A percentile compares a stretch with the other conserved stretches of the same genome.
phyloP scores from a whole-genome alignment of 1,140 invertebrate genomes.

The Bombus picipes region DNA sequence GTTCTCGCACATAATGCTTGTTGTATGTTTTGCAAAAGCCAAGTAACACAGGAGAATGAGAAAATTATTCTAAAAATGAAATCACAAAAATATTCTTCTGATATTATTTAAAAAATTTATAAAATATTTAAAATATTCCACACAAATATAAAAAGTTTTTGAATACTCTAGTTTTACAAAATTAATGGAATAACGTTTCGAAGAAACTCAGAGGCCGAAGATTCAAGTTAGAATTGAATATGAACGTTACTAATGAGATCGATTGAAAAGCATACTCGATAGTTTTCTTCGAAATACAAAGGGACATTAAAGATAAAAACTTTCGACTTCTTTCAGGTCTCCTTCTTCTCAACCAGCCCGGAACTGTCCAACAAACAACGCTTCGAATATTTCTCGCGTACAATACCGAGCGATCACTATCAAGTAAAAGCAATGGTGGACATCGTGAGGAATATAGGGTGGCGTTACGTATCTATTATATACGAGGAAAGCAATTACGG shows the following conservation, averaged over 20 bases:
- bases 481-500: conserved; percentile 99
- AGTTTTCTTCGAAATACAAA: background rate
- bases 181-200: no score
- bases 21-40: no score
- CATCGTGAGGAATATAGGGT: conserved; percentile 92
- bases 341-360: conserved; percentile 97
- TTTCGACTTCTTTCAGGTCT: conserved; percentile 88
- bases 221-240: no score
- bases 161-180: no score
- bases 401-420: conserved; percentile 97
- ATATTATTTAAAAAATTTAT: no score
- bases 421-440: conserved; percentile 98
- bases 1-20: no score
- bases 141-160: no score
- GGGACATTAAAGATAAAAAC: background rate
- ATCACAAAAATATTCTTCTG: no score
- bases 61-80: background rate
- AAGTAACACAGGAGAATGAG: background rate
- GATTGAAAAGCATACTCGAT: background rate
- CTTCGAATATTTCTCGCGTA: conserved; percentile 97
- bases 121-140: no score
- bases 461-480: conserved; percentile 97
- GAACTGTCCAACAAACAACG: conserved; percentile 97
- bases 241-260: no score
- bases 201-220: no score